Conservation (phyloP, 1,140 invertebrate genomes). For the Megalopta genalis region DNA sequence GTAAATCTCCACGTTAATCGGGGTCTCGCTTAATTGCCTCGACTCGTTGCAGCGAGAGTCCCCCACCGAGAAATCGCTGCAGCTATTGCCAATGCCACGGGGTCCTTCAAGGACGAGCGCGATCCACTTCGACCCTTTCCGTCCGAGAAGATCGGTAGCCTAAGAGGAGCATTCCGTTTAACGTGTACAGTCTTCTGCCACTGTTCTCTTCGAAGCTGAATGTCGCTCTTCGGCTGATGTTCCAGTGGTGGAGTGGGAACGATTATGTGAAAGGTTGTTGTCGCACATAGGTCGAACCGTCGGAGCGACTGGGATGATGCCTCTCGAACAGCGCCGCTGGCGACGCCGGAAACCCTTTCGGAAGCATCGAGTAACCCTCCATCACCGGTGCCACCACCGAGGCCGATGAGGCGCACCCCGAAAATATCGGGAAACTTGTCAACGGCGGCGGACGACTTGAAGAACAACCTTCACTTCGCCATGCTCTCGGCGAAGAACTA, state of each 20-base stretch:
- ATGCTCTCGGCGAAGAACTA: slow-evolving; percentile 81
- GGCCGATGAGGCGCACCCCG: slow-evolving; percentile 83
- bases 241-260: neutral
- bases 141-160: too few relatives aligned
- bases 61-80: too few relatives aligned
- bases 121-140: too few relatives aligned
- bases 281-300: slow-evolving; percentile 55
- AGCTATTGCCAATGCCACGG: too few relatives aligned
- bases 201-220: neutral
- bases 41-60: too few relatives aligned
- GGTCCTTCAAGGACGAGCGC: too few relatives aligned
- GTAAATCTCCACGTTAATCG: too few relatives aligned
- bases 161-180: too few relatives aligned
- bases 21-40: too few relatives aligned
- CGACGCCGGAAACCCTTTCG: slow-evolving; percentile 91
- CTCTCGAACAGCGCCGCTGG: slow-evolving; percentile 85
- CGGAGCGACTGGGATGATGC: slow-evolving; percentile 67
- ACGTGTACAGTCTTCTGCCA: neutral
- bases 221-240: neutral
- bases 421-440: slow-evolving; percentile 85
- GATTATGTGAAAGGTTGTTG: neutral
- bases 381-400: slow-evolving; percentile 71
- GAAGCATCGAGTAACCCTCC: slow-evolving; percentile 85
- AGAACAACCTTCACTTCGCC: slow-evolving; percentile 82
- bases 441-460: slow-evolving; percentile 84